Evolutionary conservation across 2,113 vertebrate genomes (phyloP).

Genomic region (Aegotheles bennettii): DNA sequence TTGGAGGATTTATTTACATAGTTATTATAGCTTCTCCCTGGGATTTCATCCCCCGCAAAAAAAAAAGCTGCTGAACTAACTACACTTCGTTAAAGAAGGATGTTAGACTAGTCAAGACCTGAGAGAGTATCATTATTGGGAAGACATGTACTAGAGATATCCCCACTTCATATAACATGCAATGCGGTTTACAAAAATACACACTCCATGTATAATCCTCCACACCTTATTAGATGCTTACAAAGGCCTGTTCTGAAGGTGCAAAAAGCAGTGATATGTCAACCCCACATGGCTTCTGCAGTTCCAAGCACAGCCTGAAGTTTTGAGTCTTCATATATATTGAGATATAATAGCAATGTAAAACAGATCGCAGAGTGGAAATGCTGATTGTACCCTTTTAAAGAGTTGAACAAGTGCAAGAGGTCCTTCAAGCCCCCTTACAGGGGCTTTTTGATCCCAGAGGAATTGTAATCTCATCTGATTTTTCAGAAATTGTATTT

Average conservation of each 20-base stretch:
- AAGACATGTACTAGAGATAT: not conserved
- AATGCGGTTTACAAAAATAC: not conserved
- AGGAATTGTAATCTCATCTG: not conserved
- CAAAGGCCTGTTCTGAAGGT: not conserved
- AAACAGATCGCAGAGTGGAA: not conserved
- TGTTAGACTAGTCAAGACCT: not conserved
- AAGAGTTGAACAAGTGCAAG: not conserved
- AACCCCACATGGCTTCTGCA: not conserved
- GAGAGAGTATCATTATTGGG: not conserved
- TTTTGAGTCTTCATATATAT: not conserved
- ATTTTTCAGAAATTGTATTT: not conserved
- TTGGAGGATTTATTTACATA: not conserved
- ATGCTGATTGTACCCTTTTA: not conserved
- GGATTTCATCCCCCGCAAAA: not conserved
- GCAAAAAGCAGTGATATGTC: not conserved
- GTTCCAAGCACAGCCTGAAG: not conserved
- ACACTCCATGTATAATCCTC: rapidly evolving
- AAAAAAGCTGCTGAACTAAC: not conserved
- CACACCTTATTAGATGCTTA: not conserved
- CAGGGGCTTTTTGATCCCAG: not conserved
- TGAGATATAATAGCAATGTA: not conserved
- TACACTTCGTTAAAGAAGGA: not conserved
- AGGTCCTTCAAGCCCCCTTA: not conserved
- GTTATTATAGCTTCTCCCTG: not conserved
- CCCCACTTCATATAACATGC: not conserved